A percentile compares a stretch with the other conserved stretches of the same genome.
phyloP scores from a whole-genome alignment of 2,888 invertebrate species.

The Xiphydria camelus region DNA sequence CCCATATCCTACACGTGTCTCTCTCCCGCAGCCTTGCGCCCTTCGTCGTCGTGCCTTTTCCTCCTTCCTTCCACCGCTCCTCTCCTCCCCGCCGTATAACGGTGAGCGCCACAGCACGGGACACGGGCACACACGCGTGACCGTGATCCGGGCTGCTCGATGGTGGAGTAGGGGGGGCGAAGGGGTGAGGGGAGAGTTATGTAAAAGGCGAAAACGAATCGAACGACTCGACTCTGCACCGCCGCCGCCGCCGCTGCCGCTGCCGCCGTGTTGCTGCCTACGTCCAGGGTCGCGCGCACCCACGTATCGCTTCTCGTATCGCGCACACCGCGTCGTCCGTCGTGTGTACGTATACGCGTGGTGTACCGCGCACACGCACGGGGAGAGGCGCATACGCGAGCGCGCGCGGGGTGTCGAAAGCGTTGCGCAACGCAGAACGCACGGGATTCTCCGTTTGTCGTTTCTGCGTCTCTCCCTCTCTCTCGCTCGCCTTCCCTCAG shows the following conservation, averaged over 20 bases:
- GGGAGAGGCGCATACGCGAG: too few relatives aligned
- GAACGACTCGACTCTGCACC: constrained; percentile 53
- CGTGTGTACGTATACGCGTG: too few relatives aligned
- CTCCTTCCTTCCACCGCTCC: constrained; percentile 6
- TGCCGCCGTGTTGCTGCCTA: constrained; percentile 14
- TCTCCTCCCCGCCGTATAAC: constrained; percentile 5
- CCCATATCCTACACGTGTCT: too few relatives aligned
- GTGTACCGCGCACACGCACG: neutral
- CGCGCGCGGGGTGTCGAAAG: neutral
- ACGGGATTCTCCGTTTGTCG: neutral
- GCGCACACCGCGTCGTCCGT: neutral
- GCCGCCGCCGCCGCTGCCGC: too few relatives aligned
- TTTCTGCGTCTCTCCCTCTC: neutral
- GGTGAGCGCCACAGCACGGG: constrained; percentile 6
- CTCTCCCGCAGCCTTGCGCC: too few relatives aligned
- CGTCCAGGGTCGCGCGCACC: constrained; percentile 14
- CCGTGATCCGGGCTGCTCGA: constrained; percentile 5
- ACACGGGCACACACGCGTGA: constrained; percentile 3
- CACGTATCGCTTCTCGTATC: neutral
- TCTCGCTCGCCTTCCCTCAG: too few relatives aligned
- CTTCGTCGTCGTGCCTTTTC: too few relatives aligned
- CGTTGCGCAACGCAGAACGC: neutral
- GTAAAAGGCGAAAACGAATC: constrained; percentile 72
- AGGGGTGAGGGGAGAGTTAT: constrained; percentile 33
- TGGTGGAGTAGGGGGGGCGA: constrained; percentile 3